Base-by-base conservation (phyloP, 1,140 invertebrate genomes). In the Hypsibius dujardini region DNA sequence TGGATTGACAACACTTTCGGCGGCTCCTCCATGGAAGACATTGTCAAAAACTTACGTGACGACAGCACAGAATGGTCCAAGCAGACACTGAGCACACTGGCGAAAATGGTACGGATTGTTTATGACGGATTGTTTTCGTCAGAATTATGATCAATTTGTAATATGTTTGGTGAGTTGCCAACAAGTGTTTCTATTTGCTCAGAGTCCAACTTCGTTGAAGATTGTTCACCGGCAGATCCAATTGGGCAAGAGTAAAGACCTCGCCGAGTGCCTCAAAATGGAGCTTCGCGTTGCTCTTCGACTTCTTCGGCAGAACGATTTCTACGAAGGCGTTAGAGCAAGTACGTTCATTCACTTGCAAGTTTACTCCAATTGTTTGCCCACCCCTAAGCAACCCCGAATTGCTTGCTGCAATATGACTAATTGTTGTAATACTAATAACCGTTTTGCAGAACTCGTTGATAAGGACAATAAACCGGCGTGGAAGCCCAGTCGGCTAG, bases 321-420 rank as follows among this genome's bases (percentile, higher is more conserved):
- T 98, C 79, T 88, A 86, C 79, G 94, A 98, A 86, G 95, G 92
- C 70, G 92, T 97, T 1, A 83, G 93, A 76, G 92, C 94, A 74
- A 80, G 83, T 84, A 75, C 76, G 75, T 75, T 12, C 2, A 69
- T 42, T 47, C 71, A 70, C 60, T 45, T 59, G 2, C 7, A 59
- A 71, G 7, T 46, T 72, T 45, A n/a, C n/a, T n/a, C n/a, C n/a
- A n/a, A n/a, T n/a, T n/a, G n/a, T n/a, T n/a, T n/a, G n/a, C n/a
- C n/a, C n/a, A n/a, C n/a, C n/a, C n/a, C n/a, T n/a, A n/a, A n/a
- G n/a, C n/a, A n/a, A n/a, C n/a, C n/a, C n/a, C n/a, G n/a, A n/a
- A n/a, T n/a, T n/a, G n/a, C n/a, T n/a, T n/a, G n/a, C n/a, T n/a
- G n/a, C n/a, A n/a, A n/a, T 7, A 72, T 47, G 3, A 46, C 40